Base-by-base conservation (phyloP, 2,113 vertebrate species). In the Notiomystis cincta region DNA sequence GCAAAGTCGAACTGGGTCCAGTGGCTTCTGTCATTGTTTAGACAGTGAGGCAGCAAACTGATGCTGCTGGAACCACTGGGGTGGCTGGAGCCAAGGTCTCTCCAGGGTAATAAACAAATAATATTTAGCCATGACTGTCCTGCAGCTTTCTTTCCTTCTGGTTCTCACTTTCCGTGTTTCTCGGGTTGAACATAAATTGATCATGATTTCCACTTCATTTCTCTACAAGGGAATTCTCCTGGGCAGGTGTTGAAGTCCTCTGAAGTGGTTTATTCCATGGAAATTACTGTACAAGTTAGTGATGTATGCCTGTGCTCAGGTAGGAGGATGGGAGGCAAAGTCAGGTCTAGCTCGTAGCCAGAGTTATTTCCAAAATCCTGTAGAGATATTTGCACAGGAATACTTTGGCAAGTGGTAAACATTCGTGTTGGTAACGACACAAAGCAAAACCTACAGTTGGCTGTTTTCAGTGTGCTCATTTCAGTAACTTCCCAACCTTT, bases 101-200 rank as follows among this genome's bases (percentile, higher is more conserved):
- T 69, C 2, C 31, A 6, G 72, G n/a, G 18, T 61, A 61, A 17
- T 35, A 67, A 80, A 20, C 3, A 70, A 48, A 37, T 33, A 7
- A 10, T 28, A 31, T 8, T 18, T 27, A 47, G 37, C 30, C 1
- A 0, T 12, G 6, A 2, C 15, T 4, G 7, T 53, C n/a, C 47
- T 27, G 44, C 30, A 73, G 17, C 53, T 60, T 33, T 8, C 38
- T 64, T 62, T 15, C 4, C 10, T 31, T 61, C n/a, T 24, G 7
- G 2, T 42, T 75, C 51, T 81, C 6, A 0, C 40, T 73, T 73
- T 15, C 24, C 35, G 1, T 65, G 42, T 31, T 77, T 47, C 6
- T 11, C 7, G 4, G 27, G 31, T 58, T 82, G 56, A 14, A 27
- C n/a, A 7, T n/a, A 2, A 1, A 2, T 27, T 54, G 13, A 4